These are phyloP conservation scores for Oostethus manadensis DNA, from an alignment of 2,113 vertebrate species.

Conservation along the genomic window DNA sequence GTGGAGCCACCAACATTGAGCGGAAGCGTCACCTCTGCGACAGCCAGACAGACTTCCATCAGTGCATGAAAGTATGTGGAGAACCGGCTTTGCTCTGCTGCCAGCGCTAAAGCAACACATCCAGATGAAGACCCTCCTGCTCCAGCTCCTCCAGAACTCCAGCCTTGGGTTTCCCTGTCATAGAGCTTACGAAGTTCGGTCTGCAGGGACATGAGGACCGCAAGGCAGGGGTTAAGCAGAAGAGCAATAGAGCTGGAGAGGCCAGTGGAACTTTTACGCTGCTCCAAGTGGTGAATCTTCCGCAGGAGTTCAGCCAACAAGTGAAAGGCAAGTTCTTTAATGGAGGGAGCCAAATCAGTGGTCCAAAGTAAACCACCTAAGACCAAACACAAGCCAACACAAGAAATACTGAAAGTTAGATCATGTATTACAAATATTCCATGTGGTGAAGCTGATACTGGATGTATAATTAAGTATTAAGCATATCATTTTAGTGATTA, in stretches of 20 bases:
- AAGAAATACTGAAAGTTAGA: neutral
- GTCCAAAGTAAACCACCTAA: constrained; percentile 93
- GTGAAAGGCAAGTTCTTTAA: constrained; percentile 93
- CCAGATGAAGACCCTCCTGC: constrained; percentile 69
- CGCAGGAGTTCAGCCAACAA: constrained; percentile 89
- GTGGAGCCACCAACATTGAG: constrained; percentile 83
- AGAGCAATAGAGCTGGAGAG: constrained; percentile 89
- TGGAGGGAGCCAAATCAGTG: constrained; percentile 86
- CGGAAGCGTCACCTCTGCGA: constrained; percentile 91
- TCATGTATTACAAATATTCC: neutral
- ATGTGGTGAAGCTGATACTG: neutral
- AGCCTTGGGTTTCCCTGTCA: constrained; percentile 89
- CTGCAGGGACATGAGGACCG: constrained; percentile 93
- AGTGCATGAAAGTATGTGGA: constrained; percentile 95
- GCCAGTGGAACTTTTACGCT: constrained; percentile 80
- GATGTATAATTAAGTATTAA: neutral
- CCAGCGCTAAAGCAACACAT: constrained; percentile 57
- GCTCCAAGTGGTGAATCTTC: constrained; percentile 86
- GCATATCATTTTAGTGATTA: neutral
- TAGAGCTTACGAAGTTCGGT: constrained; percentile 93
- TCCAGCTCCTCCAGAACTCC: constrained; percentile 72
- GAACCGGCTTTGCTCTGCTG: constrained; percentile 85
- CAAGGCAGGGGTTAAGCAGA: constrained; percentile 92
- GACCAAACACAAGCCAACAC: neutral
- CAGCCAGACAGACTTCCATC: constrained; percentile 93